Base-by-base conservation (phyloP, 92 coral and sea anemone genomes). In the Heliopora coerulea region DNA sequence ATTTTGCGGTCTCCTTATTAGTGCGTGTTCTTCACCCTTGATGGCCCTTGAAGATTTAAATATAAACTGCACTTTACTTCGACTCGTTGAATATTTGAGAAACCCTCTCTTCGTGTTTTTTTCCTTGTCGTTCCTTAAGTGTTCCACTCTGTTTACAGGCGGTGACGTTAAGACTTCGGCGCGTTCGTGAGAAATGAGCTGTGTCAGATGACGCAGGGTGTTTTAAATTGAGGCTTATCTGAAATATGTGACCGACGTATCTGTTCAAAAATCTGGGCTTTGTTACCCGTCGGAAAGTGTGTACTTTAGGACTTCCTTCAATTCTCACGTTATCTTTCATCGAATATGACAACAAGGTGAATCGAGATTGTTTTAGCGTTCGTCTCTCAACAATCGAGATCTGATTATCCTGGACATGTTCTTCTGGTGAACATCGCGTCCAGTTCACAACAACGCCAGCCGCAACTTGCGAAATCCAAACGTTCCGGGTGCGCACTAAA, bases 231-330 rank as follows among this genome's bases (percentile, higher is more conserved):
- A 32, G 17, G 77, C 77, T 70, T 70, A 70, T 70, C 77, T 70
- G 44, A 70, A 37, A 44, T 52, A 70, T 70, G 62, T 70, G 77
- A 70, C 77, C 62, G 57, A 54, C 44, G 35, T 54, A 70, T 50
- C 62, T 70, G 49, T 26, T 56, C 24, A 6, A 27, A 70, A 70
- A 70, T 70, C 77, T 70, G 77, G 29, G 77, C 77, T 70, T 70
- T 70, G 77, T 69, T 69, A 54, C 31, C 30, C 61, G 76, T 52
- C 62, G 63, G 63, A 70, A 54, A 50, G 44, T 54, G 41, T 70
- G 77, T 70, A 70, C 77, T 70, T 50, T 54, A 33, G 63, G 30
- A 70, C 58, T 70, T 70, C 77, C 77, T 70, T 46, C 54, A 33
- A 46, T 67, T 25, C 74, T 67, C 74, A 67, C 74, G 74, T 70